Conservation (phyloP, 2,888 invertebrate genomes). For the Drosophila monieri region DNA sequence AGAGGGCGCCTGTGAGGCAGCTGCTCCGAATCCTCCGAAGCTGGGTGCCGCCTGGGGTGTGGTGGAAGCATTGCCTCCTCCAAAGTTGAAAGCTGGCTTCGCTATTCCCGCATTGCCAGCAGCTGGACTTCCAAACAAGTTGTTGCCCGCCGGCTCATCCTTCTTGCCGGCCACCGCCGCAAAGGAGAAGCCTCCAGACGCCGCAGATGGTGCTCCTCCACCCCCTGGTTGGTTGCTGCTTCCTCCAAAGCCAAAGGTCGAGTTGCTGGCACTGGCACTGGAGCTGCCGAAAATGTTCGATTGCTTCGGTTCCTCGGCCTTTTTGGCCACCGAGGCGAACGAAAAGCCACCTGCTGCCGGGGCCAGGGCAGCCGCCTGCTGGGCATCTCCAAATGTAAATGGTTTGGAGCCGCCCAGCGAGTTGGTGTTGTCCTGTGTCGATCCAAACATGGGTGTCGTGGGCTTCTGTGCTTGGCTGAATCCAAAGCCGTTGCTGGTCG, state of each 20-base stretch:
- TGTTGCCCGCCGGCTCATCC: conserved; percentile 5
- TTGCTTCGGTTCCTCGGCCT: not conserved
- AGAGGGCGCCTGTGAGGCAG: not conserved
- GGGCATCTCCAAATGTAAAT: conserved; percentile 24
- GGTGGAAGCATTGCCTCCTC: conserved; percentile 4
- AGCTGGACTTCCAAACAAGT: conserved; percentile 17
- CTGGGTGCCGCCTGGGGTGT: conserved; percentile 5
- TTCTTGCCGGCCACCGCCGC: conserved; percentile 2
- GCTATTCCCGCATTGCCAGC: conserved; percentile 9
- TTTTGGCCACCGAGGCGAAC: conserved; percentile 20
- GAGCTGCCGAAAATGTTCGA: conserved; percentile 18
- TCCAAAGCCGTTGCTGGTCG: conserved; percentile 16
- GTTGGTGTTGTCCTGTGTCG: not conserved
- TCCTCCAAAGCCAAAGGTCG: conserved; percentile 21
- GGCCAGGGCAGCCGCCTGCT: conserved; percentile 1
- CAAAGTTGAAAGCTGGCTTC: conserved; percentile 21
- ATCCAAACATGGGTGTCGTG: conserved; percentile 17
- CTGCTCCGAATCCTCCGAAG: conserved; percentile 12
- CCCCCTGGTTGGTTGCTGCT: conserved; percentile 9
- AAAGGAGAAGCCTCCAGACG: conserved; percentile 27
- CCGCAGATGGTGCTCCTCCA: not conserved
- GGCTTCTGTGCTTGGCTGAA: conserved; percentile 13
- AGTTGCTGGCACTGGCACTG: conserved; percentile 5
- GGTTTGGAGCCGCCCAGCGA: conserved; percentile 13
- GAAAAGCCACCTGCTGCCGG: conserved; percentile 24